Evolutionary conservation across 2,797 vertebrate species (phyloP), one percentile per base, ranked within the genome.

Genomic region (Liasis olivaceus): DNA sequence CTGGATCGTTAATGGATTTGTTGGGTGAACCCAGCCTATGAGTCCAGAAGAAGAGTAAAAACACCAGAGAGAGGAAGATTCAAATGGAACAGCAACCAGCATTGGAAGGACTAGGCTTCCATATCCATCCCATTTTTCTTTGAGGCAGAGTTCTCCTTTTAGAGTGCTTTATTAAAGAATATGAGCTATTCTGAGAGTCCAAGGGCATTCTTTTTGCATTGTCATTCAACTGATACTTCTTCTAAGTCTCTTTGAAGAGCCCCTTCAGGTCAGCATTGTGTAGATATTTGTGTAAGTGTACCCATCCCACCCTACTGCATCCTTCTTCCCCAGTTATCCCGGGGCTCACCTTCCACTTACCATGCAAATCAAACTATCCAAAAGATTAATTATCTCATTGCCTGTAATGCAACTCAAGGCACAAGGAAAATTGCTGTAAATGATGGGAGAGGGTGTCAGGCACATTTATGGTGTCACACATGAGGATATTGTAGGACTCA

Each of bases 161-260:
- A 64, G 17, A 64, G 59, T 2, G 31, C 72, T 81, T 81, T 81
- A 47, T 81, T 81, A 81, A 81, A 24, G 0, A 24, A 81, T 81
- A 47, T 89, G 54, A 28, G 20, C 5, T 89, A 56, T 24, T 56
- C 12, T 24, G 4, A 22, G 7, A 28, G 24, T 62, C 36, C 36
- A 20, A 63, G 36, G 36, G 87, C 36, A 77, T 58, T 59, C 28
- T 36, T 87, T 22, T 87, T 72, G 24, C 5, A 62, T 63, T 36
- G 14, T 89, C 89, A 28, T 85, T 89, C 86, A 88, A 84, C 66
- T 47, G 0, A 0, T 47, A 13, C 7, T 5, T 14, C 4, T 51
- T 89, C 77, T 94, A 56, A 81, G 17, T 58, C 93, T 47, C 81
- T 77, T 56, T 90, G 54, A 66, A 0, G 0, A 62, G 3, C 28